Evolutionary conservation across 2,113 vertebrate genomes (phyloP).

Genomic region (Ceuthmochares aereus): DNA sequence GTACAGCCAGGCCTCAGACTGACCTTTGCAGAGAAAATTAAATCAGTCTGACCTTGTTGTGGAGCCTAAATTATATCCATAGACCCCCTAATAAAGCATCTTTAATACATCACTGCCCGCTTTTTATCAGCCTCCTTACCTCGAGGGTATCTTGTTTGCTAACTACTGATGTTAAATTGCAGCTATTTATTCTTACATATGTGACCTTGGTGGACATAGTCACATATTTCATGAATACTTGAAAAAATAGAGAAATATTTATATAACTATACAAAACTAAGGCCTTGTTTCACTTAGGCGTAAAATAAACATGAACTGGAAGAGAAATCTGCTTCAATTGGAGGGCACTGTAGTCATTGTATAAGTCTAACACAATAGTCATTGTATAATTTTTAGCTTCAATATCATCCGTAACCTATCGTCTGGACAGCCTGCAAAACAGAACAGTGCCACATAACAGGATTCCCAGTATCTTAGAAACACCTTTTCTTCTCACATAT

Average conservation of each 20-base stretch:
- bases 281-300: constrained; percentile 24
- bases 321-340: constrained; percentile 24
- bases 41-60: constrained; percentile 71
- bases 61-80: constrained; percentile 72
- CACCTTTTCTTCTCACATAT: constrained; percentile 12
- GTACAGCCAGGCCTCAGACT: constrained; percentile 70
- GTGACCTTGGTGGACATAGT: constrained; percentile 62
- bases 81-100: constrained; percentile 72
- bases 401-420: not conserved
- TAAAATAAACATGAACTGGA: constrained; percentile 39
- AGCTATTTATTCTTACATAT: constrained; percentile 66
- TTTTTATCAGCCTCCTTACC: constrained; percentile 69
- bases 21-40: constrained; percentile 74
- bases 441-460: not conserved
- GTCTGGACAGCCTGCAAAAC: constrained; percentile 5
- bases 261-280: constrained; percentile 14
- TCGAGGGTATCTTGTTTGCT: constrained; percentile 66
- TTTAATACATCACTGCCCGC: constrained; percentile 67
- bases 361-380: constrained; percentile 17
- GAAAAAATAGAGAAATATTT: constrained; percentile 18
- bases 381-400: constrained; percentile 7
- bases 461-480: not conserved
- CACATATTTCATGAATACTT: constrained; percentile 49
- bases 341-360: not conserved
- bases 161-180: constrained; percentile 67